Conservation (phyloP, 2,797 vertebrate genomes). For the Danio albolineatus region DNA sequence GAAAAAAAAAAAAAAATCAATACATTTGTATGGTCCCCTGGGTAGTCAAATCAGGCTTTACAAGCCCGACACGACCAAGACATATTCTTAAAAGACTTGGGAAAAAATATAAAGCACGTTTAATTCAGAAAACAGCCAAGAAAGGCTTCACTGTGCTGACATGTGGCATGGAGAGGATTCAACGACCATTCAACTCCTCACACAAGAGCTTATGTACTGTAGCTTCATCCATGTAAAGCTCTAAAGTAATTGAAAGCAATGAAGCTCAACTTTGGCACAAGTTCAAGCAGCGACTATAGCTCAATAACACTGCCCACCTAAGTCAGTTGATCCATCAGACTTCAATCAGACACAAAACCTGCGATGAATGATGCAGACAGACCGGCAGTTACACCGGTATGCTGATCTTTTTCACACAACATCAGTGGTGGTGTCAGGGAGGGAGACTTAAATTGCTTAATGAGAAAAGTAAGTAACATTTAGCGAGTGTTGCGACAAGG, state of each 20-base stretch:
- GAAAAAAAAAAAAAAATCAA: constrained; percentile 25
- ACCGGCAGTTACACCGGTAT: constrained; percentile 51
- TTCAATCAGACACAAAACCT: constrained; percentile 55
- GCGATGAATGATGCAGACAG: constrained; percentile 60
- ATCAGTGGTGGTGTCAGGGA: background rate
- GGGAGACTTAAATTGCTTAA: constrained; percentile 62
- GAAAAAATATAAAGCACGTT: background rate
- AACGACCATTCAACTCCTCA: constrained; percentile 1
- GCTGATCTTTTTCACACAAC: constrained; percentile 51
- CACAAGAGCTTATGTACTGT: constrained; percentile 19
- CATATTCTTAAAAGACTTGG: background rate
- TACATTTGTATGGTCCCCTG: background rate
- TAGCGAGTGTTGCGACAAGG: constrained; percentile 61
- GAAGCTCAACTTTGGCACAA: constrained; percentile 42
- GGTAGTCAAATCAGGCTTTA: background rate
- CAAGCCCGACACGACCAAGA: background rate
- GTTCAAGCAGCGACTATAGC: constrained; percentile 43
- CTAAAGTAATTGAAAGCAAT: constrained; percentile 40
- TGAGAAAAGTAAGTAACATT: constrained; percentile 58
- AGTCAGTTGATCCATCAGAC: constrained; percentile 44
- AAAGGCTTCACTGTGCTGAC: background rate
- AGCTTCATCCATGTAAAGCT: constrained; percentile 10
- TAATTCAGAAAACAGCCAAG: background rate
- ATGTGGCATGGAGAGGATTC: background rate
- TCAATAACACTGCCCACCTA: constrained; percentile 43